Percentiles rank a stretch among this genome's conserved stretches.
Conservation (phyloP, 2,797 vertebrate species). For the Cryptoprocta ferox region DNA sequence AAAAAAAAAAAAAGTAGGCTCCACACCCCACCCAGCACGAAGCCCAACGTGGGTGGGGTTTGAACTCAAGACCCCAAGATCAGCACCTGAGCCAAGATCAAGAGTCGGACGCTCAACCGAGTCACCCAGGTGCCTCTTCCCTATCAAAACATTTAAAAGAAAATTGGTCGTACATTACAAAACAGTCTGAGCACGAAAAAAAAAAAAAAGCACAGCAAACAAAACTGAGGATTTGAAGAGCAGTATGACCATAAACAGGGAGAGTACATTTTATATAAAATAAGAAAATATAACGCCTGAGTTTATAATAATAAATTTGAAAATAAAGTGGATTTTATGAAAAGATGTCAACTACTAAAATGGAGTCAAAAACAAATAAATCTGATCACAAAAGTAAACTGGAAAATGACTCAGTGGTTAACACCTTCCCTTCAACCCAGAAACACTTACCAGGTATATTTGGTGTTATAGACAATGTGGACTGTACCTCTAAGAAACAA, state of each 20-base stretch:
- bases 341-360: not conserved
- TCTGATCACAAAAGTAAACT: not conserved
- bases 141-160: not conserved
- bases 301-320: not conserved
- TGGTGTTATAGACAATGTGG: not conserved
- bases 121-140: too few species aligned
- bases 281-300: not conserved
- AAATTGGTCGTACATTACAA: not conserved
- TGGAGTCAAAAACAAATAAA: conserved; percentile 6
- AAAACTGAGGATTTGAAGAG: not conserved
- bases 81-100: too few species aligned
- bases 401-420: not conserved
- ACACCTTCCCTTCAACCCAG: not conserved
- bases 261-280: not conserved
- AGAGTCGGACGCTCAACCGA: too few species aligned
- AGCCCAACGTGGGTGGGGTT: too few species aligned
- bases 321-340: not conserved
- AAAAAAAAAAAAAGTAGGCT: too few species aligned
- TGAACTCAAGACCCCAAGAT: too few species aligned
- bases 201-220: not conserved
- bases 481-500: not conserved
- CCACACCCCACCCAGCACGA: too few species aligned
- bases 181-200: not conserved
- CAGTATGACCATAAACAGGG: not conserved
- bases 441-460: not conserved